Evolutionary conservation across 2,797 vertebrate species (phyloP).

Genomic region (Brachyalestes nurse): DNA sequence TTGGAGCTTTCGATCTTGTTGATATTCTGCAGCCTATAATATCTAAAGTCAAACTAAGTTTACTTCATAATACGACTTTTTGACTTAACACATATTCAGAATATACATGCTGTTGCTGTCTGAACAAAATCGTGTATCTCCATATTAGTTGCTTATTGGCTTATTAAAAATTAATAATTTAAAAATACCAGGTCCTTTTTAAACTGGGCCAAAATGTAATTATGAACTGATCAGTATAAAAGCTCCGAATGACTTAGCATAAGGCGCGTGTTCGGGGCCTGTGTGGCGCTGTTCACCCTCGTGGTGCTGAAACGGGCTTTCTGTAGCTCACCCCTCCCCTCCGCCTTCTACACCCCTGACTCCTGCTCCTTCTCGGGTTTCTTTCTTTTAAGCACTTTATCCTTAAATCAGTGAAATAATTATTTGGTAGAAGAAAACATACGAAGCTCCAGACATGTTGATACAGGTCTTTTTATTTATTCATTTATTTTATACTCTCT

Average conservation of each 20-base stretch:
- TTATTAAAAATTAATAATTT: no score
- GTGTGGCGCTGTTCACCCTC: slow-evolving; percentile 79
- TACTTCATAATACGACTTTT: no score
- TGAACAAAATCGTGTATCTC: no score
- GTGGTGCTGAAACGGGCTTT: slow-evolving; percentile 78
- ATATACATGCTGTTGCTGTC: no score
- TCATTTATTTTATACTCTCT: neutral
- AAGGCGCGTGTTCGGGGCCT: slow-evolving; percentile 67
- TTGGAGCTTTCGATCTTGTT: neutral
- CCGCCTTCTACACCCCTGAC: slow-evolving; percentile 16
- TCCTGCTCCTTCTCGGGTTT: neutral
- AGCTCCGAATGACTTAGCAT: no score
- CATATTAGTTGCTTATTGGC: no score
- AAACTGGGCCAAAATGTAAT: no score
- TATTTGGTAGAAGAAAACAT: neutral
- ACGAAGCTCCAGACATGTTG: no score
- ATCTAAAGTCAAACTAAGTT: neutral
- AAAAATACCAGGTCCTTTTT: no score
- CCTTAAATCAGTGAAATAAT: neutral
- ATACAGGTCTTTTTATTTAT: no score
- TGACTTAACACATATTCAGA: no score
- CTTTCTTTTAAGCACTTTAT: neutral
- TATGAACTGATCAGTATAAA: no score
- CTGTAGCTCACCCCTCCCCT: slow-evolving; percentile 50
- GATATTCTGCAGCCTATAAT: neutral